These are phyloP conservation scores for Oopsacas minuta DNA, from an alignment of 37 sponge, comb jelly and placozoan genomes.

Conservation along the genomic window DNA sequence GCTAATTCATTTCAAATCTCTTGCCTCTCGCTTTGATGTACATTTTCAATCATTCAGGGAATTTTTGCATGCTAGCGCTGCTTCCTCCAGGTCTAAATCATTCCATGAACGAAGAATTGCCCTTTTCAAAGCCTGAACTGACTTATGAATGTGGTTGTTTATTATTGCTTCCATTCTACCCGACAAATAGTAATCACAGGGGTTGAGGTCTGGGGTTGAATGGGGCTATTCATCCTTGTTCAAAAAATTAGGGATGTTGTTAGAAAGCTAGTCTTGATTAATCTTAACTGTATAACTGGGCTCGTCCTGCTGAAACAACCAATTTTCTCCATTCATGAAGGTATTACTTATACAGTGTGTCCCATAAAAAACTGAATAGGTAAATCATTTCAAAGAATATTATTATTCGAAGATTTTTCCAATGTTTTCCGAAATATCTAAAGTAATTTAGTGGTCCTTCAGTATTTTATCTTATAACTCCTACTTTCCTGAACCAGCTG, in stretches of 20 bases:
- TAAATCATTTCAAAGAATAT: no score
- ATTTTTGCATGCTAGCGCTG: neutral
- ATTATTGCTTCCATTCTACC: no score
- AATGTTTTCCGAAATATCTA: no score
- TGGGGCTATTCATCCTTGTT: neutral
- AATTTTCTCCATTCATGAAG: neutral
- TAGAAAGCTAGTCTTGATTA: neutral
- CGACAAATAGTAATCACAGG: neutral
- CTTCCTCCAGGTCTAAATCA: neutral
- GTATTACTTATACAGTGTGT: neutral
- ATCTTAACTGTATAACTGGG: neutral
- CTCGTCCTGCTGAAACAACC: neutral
- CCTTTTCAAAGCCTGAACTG: neutral
- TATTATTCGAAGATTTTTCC: no score
- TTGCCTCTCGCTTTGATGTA: neutral
- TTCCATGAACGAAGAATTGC: neutral
- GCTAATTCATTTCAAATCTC: neutral
- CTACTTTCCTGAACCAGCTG: no score
- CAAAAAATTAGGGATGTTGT: neutral
- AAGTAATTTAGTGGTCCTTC: no score
- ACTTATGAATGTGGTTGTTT: neutral
- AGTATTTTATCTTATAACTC: no score
- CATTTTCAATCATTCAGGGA: neutral
- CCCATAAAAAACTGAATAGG: no score
- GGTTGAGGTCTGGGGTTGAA: neutral